Evolutionary conservation across 1,140 invertebrate genomes (phyloP).

Genomic region (Philotrypesis tridentata): DNA sequence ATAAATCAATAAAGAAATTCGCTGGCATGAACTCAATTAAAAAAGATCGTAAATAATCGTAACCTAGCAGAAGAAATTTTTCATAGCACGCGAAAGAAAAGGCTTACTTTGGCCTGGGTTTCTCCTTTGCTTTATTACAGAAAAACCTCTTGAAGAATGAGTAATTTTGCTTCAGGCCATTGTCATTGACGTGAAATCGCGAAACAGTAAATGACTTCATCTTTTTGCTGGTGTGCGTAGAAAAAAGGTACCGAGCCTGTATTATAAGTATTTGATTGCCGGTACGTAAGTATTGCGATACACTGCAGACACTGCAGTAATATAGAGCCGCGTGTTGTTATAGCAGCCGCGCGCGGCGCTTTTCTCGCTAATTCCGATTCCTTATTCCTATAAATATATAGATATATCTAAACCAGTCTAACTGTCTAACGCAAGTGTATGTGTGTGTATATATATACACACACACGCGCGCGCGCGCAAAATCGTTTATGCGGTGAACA

Average conservation of each 20-base stretch:
- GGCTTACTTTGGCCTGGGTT: conserved; percentile 18
- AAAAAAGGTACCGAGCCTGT: background rate
- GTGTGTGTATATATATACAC: too few species aligned
- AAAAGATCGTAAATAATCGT: background rate
- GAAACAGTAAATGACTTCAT: conserved; percentile 30
- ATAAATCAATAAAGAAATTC: background rate
- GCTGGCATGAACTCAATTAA: background rate
- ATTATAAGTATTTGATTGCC: background rate
- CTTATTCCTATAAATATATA: too few species aligned
- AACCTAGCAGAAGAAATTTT: background rate
- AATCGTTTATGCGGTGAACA: too few species aligned
- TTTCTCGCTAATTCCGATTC: too few species aligned
- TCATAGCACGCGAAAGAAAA: background rate
- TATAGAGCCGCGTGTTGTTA: too few species aligned
- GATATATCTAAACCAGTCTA: background rate
- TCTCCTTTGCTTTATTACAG: conserved; percentile 26
- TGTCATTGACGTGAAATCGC: conserved; percentile 11
- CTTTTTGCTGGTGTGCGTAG: background rate
- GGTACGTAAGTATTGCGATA: too few species aligned
- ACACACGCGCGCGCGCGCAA: too few species aligned
- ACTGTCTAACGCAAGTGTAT: too few species aligned
- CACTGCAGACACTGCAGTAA: too few species aligned
- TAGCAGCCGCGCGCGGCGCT: too few species aligned
- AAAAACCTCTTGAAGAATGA: conserved; percentile 10
- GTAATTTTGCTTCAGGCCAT: conserved; percentile 19